Evolutionary conservation across 2,113 vertebrate species (phyloP).

Genomic region (Lophotis ruficrista): DNA sequence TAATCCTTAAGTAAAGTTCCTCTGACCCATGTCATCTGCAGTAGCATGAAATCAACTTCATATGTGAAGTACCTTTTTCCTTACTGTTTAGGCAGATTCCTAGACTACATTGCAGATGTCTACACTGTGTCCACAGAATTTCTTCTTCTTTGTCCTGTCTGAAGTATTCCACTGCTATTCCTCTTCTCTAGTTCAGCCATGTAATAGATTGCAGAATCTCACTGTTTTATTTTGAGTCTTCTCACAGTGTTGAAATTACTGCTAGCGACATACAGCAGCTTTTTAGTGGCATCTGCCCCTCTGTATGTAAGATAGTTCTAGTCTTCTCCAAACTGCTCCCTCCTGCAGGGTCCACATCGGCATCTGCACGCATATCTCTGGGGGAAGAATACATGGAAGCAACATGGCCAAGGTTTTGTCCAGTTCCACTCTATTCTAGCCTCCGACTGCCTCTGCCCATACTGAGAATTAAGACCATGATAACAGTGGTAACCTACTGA

Average conservation of each 20-base stretch:
- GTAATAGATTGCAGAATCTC: background rate
- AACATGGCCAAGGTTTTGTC: background rate
- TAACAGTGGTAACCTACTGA: background rate
- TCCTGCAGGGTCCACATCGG: background rate
- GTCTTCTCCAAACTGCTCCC: background rate
- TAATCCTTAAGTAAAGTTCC: background rate
- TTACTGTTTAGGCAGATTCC: background rate
- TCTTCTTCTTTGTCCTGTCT: background rate
- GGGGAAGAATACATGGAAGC: background rate
- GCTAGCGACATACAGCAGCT: background rate
- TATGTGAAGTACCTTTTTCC: background rate
- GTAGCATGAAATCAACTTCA: background rate
- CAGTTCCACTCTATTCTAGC: background rate
- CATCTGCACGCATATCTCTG: rapidly evolving
- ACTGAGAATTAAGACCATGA: background rate
- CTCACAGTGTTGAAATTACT: background rate
- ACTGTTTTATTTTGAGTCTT: background rate
- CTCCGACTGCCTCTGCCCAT: background rate
- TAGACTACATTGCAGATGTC: background rate
- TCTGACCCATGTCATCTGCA: background rate
- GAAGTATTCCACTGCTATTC: background rate
- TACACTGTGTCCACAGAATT: background rate
- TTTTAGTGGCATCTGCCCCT: background rate
- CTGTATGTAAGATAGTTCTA: background rate
- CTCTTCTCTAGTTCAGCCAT: background rate